Conservation (phyloP, 1,140 invertebrate genomes). For the Nasonia longicornis region DNA sequence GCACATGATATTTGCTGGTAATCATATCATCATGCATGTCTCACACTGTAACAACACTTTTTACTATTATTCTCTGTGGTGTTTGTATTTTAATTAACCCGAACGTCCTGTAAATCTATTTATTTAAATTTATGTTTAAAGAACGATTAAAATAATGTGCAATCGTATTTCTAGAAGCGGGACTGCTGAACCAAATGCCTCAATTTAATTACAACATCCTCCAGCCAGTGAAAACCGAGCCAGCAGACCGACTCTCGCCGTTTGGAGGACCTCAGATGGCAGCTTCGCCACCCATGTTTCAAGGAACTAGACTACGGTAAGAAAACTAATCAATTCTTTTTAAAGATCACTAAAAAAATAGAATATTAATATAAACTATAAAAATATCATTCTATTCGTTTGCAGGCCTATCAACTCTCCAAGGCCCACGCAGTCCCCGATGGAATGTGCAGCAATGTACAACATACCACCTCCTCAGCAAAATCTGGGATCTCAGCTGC, state of each 20-base stretch:
- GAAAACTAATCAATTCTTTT: background rate
- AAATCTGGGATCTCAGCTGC: slow-evolving; percentile 40
- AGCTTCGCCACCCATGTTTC: slow-evolving; percentile 47
- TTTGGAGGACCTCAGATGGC: slow-evolving; percentile 42
- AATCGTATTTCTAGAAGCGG: slow-evolving; percentile 46
- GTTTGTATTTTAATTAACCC: too few relatives aligned
- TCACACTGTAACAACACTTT: too few relatives aligned
- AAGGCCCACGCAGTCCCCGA: slow-evolving; percentile 56
- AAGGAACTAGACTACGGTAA: slow-evolving; percentile 19
- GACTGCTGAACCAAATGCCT: slow-evolving; percentile 47
- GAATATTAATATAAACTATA: background rate
- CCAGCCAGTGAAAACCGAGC: slow-evolving; percentile 55
- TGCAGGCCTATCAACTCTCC: slow-evolving; percentile 54
- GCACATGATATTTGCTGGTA: background rate
- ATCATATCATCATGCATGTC: background rate
- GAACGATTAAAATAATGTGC: background rate
- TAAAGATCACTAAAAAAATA: background rate
- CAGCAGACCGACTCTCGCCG: slow-evolving; percentile 49
- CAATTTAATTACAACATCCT: slow-evolving; percentile 51
- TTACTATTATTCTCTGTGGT: too few relatives aligned
- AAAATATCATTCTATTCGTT: slow-evolving; percentile 1
- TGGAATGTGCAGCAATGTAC: slow-evolving; percentile 48
- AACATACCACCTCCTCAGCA: slow-evolving; percentile 38
- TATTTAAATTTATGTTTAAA: background rate
- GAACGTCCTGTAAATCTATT: too few relatives aligned